Percentiles rank a stretch among this genome's conserved stretches.
Conservation (phyloP, 2,888 invertebrate genomes). For the Himalopsyche tibetana region DNA sequence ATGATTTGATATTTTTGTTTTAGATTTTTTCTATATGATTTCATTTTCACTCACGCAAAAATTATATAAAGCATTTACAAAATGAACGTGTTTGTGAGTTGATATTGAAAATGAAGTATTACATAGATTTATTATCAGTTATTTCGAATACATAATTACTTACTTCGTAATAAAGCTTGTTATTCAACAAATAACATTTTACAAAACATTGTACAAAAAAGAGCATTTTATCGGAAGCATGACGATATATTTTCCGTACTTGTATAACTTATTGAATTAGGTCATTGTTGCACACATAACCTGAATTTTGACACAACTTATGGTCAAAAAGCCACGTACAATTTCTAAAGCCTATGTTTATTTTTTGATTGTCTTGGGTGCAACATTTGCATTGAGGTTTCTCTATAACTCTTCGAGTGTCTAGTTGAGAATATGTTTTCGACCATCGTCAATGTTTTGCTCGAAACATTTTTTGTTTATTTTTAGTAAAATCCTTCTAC, state of each 20-base stretch:
- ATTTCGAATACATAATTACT: too few relatives aligned
- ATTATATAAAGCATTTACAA: too few relatives aligned
- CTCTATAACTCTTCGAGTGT: background rate
- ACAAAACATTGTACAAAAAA: background rate
- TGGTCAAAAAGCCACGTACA: slow-evolving; percentile 27
- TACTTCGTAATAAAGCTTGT: too few relatives aligned
- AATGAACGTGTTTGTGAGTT: too few relatives aligned
- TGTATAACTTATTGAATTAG: background rate
- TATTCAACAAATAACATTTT: too few relatives aligned
- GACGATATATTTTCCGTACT: background rate
- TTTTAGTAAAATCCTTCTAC: too few relatives aligned
- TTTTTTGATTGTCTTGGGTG: slow-evolving; percentile 5
- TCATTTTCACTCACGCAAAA: too few relatives aligned
- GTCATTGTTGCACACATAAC: slow-evolving; percentile 10
- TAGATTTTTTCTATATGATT: too few relatives aligned
- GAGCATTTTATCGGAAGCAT: background rate
- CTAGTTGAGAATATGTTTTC: background rate
- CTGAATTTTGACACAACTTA: slow-evolving; percentile 1
- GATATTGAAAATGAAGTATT: too few relatives aligned
- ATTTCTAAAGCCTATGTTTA: slow-evolving; percentile 24
- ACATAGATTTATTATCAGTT: too few relatives aligned
- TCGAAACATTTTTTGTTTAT: background rate
- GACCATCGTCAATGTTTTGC: background rate
- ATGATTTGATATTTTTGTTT: too few relatives aligned
- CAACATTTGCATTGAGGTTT: slow-evolving; percentile 27